Evolutionary conservation across 2,797 vertebrate species (phyloP).

Genomic region (Vireo griseus): DNA sequence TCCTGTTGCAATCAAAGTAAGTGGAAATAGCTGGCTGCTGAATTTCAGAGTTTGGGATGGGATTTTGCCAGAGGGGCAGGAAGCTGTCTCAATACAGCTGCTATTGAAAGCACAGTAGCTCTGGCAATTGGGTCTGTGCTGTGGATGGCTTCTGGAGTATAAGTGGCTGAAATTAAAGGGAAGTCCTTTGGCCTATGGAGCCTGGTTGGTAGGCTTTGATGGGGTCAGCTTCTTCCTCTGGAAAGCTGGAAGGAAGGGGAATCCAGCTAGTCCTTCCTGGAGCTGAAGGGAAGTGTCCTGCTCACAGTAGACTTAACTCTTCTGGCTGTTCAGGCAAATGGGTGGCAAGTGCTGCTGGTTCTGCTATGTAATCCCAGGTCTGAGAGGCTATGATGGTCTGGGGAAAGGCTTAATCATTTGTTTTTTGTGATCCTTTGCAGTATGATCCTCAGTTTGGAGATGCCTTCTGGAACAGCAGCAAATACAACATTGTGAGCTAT

Average conservation of each 20-base stretch:
- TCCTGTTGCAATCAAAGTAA: slow-evolving; percentile 94
- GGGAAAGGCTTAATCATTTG: background rate
- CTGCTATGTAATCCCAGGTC: background rate
- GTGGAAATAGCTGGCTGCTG: background rate
- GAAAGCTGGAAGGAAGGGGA: background rate
- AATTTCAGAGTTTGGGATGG: background rate
- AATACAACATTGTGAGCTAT: slow-evolving; percentile 91
- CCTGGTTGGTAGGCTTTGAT: background rate
- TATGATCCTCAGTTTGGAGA: slow-evolving; percentile 95
- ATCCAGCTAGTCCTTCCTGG: background rate
- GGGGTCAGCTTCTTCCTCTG: background rate
- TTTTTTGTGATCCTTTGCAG: slow-evolving; percentile 64
- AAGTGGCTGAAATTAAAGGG: background rate
- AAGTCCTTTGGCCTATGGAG: background rate
- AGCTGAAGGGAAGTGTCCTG: background rate
- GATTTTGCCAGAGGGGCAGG: background rate
- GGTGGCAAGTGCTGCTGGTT: background rate
- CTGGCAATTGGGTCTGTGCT: background rate
- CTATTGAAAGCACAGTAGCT: background rate
- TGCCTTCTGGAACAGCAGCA: slow-evolving; percentile 96
- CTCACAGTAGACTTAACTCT: background rate
- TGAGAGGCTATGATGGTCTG: background rate
- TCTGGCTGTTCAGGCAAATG: background rate
- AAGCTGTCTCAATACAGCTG: background rate
- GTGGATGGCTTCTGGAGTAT: background rate